A percentile compares a stretch with the other conserved stretches of the same genome.
phyloP scores from a whole-genome alignment of 2,113 vertebrate genomes.

The Cyphomyrus discorhynchus region DNA sequence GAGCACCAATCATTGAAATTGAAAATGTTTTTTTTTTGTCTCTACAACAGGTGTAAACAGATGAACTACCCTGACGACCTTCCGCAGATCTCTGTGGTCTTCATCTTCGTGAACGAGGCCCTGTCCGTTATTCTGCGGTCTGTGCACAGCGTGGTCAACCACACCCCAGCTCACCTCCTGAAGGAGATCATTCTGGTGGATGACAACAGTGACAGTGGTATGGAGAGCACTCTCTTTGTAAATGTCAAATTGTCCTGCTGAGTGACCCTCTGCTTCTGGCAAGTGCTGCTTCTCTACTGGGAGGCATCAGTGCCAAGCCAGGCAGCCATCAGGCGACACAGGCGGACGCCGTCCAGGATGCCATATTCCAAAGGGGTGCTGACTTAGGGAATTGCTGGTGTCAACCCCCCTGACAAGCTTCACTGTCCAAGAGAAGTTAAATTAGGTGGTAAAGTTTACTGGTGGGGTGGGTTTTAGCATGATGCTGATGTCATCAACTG shows the following conservation, averaged over 20 bases:
- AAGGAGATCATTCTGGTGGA: constrained; percentile 96
- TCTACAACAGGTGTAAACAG: constrained; percentile 75
- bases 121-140: constrained; percentile 93
- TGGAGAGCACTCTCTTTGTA: constrained; percentile 24
- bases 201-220: constrained; percentile 94
- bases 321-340: background rate
- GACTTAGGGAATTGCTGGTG: background rate
- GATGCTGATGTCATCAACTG: background rate
- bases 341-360: background rate
- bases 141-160: constrained; percentile 93
- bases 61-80: constrained; percentile 72
- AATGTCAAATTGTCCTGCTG: background rate
- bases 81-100: constrained; percentile 92
- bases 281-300: background rate
- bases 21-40: background rate
- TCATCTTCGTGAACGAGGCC: constrained; percentile 95
- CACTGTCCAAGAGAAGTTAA: background rate
- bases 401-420: background rate
- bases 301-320: background rate
- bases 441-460: background rate
- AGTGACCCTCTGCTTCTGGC: background rate
- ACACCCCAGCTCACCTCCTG: constrained; percentile 85
- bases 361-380: background rate
- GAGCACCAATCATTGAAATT: background rate
- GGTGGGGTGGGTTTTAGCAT: background rate